Evolutionary conservation across 2,888 invertebrate species (phyloP), one percentile per base, ranked within the genome.

Genomic region (Boloria euphrosyne): DNA sequence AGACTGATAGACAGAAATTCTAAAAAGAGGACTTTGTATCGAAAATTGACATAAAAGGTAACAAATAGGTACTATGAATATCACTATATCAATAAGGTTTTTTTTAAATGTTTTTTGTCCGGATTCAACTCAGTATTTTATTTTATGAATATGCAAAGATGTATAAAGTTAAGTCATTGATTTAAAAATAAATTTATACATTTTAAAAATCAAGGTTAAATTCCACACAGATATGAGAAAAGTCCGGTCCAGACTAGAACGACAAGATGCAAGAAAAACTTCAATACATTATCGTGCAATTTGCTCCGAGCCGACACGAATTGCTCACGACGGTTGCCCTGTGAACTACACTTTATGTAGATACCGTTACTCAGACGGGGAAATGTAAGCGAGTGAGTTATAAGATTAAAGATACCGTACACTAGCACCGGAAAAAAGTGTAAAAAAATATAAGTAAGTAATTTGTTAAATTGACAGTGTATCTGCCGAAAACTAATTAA

Each of bases 301-400:
- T 68, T 68, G 63, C 61, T 63, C 27, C 50, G 46, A 62, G 46
- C 54, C 62, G 66, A 58, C 68, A 58, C 68, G 68, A 68, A 70
- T 70, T 70, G 69, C 67, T 67, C 67, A 65, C 67, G 65, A 65
- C 62, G 69, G 51, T 60, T 69, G 67, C 71, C 60, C 74, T 67
- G 68, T 67, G 73, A 71, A 71, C 73, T 71, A 66, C 69, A 67
- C 73, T 62, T 64, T 43, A 18, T 44, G 60, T 43, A 64, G 63
- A 63, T 67, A 69, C 70, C 69, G 69, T 71, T 69, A 70, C 54
- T 22, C 16, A 31, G 46, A 46, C 22, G 62, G 57, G 57, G 63
- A 53, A 67, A 64, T 61, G 63, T 61, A 57, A 60, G 57, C 51
- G 60, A 50, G 64, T 68, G 58, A 62, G 18, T 54, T 65, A 27